Conservation (phyloP, 1,140 invertebrate species). For the Paraescarpia echinospica region DNA sequence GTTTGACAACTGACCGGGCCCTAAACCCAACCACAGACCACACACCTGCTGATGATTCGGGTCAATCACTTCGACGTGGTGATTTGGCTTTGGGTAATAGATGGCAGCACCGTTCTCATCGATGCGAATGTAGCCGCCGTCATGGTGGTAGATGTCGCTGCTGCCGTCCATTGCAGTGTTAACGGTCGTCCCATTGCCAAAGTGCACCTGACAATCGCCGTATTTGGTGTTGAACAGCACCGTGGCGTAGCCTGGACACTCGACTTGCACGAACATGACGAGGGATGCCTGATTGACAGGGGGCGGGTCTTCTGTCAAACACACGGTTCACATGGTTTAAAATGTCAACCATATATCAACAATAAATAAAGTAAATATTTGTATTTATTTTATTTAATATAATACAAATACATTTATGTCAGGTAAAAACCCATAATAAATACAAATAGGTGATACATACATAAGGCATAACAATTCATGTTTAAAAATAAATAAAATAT, state of each 20-base stretch:
- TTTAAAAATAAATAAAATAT: too few relatives aligned
- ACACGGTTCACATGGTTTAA: neutral
- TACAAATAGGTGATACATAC: too few relatives aligned
- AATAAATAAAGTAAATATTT: too few relatives aligned
- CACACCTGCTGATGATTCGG: slow-evolving; percentile 40
- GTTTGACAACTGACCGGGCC: too few relatives aligned
- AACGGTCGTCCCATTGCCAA: slow-evolving; percentile 52
- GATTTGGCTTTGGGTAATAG: slow-evolving; percentile 47
- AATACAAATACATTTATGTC: too few relatives aligned
- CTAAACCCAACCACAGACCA: neutral
- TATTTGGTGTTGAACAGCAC: slow-evolving; percentile 54
- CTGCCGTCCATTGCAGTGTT: slow-evolving; percentile 53
- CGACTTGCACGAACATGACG: slow-evolving; percentile 35
- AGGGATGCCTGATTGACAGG: neutral
- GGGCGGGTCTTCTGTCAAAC: neutral
- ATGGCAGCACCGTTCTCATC: slow-evolving; percentile 22
- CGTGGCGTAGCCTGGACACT: slow-evolving; percentile 57
- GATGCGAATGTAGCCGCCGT: slow-evolving; percentile 46
- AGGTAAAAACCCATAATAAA: too few relatives aligned
- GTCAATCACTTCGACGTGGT: slow-evolving; percentile 42
- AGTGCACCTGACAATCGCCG: slow-evolving; percentile 51
- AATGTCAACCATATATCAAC: neutral
- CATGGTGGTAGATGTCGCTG: slow-evolving; percentile 50
- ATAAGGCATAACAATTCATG: too few relatives aligned
- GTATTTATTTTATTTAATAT: too few relatives aligned